These are phyloP conservation scores for Littorina saxatilis DNA, from an alignment of 1,140 invertebrate species.

Conservation along the genomic window DNA sequence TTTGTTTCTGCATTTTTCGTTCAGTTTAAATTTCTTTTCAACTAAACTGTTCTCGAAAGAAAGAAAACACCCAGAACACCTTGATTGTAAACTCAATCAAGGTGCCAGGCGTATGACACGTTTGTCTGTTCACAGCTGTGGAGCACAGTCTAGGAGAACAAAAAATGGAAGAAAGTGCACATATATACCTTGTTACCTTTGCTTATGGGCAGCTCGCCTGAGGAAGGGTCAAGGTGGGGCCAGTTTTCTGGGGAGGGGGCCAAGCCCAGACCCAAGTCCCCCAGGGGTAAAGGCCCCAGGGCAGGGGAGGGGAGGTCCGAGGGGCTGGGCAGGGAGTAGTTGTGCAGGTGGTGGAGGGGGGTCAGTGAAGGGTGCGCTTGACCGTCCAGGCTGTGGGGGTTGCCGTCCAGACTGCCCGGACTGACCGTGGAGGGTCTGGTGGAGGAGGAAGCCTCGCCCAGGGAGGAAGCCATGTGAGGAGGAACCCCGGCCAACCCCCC, in stretches of 20 bases:
- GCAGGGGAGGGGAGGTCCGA: slow-evolving; percentile 19
- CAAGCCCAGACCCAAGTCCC: slow-evolving; percentile 33
- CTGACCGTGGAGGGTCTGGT: not conserved
- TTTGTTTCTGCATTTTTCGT: no score
- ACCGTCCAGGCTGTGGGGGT: slow-evolving; percentile 6
- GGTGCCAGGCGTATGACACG: no score
- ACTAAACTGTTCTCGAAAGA: no score
- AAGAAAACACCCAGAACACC: no score
- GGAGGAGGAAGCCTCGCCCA: not conserved
- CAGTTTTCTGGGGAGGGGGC: slow-evolving; percentile 27
- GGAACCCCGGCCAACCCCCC: not conserved
- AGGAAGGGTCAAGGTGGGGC: slow-evolving; percentile 25
- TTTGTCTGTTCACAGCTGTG: slow-evolving; percentile 8
- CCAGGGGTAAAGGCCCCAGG: slow-evolving; percentile 20
- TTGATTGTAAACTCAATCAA: no score
- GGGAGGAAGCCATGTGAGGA: not conserved
- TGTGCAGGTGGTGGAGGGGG: slow-evolving; percentile 35
- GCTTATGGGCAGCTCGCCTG: slow-evolving; percentile 45
- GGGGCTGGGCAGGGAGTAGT: slow-evolving; percentile 39
- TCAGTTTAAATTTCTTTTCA: no score
- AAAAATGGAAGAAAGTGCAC: slow-evolving; percentile 42
- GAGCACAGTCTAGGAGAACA: slow-evolving; percentile 11
- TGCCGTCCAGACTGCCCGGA: not conserved
- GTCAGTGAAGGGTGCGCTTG: slow-evolving; percentile 15
- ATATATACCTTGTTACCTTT: slow-evolving; percentile 57